phyloP scores from a whole-genome alignment of 2,797 vertebrate genomes.

The Chelmon rostratus region DNA sequence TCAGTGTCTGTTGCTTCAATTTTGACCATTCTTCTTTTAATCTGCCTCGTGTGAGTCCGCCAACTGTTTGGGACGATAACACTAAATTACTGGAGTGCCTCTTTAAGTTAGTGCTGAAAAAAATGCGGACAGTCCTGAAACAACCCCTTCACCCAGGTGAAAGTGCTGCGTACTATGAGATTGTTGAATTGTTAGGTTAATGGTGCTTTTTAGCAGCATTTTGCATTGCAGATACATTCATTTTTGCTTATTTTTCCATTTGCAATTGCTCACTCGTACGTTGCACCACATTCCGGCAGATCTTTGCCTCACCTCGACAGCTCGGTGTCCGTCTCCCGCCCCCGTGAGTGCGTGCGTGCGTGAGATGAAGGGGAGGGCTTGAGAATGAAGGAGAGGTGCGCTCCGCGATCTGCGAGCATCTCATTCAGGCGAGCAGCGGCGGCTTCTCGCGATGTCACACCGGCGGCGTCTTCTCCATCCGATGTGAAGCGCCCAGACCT shows the following conservation, averaged over 20 bases:
- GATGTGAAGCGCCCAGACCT: conserved; percentile 9
- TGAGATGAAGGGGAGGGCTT: conserved; percentile 49
- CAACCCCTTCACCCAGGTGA: not conserved
- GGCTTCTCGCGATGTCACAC: conserved; percentile 38
- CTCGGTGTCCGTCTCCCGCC: not conserved
- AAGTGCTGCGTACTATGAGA: not conserved
- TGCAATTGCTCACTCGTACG: conserved; percentile 15
- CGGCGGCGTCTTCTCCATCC: conserved; percentile 7
- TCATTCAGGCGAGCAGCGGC: conserved; percentile 38
- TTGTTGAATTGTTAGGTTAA: not conserved
- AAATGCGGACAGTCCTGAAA: not conserved
- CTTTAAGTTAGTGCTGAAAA: conserved; percentile 9
- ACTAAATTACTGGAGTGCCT: not conserved
- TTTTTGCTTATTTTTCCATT: not conserved
- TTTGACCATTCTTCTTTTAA: not conserved
- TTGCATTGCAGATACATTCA: not conserved
- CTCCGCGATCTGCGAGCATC: conserved; percentile 47
- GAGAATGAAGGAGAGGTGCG: conserved; percentile 25
- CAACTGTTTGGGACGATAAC: rapidly evolving
- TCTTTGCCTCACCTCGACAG: conserved; percentile 14
- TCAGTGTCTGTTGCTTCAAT: not conserved
- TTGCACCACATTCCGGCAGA: conserved; percentile 40
- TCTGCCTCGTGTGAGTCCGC: not conserved
- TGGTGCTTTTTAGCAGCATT: not conserved
- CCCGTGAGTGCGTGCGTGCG: not conserved